Evolutionary conservation across 2,888 invertebrate species (phyloP).

Genomic region (Phragmatobia fuliginosa): DNA sequence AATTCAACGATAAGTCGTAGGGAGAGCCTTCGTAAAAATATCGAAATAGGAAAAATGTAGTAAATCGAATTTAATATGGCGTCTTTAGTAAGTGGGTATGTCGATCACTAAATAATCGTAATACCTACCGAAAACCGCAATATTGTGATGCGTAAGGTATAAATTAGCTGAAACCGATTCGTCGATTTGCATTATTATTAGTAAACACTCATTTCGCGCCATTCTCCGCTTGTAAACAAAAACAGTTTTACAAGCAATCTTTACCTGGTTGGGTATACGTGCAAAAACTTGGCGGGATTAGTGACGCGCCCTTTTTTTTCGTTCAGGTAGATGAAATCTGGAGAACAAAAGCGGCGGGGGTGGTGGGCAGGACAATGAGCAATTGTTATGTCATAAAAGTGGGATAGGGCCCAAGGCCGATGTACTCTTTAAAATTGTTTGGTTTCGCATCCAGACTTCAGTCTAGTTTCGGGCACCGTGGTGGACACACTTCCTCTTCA

Average conservation of each 20-base stretch:
- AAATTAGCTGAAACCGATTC: constrained; percentile 69
- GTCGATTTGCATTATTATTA: constrained; percentile 70
- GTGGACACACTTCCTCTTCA: constrained; percentile 72
- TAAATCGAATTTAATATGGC: not conserved
- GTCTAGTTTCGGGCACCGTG: constrained; percentile 78
- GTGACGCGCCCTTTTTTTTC: constrained; percentile 36
- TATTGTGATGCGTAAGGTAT: constrained; percentile 27
- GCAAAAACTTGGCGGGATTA: constrained; percentile 62
- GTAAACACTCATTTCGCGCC: constrained; percentile 84
- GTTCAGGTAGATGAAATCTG: constrained; percentile 40
- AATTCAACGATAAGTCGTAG: not conserved
- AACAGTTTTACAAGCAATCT: constrained; percentile 69
- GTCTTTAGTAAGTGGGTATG: constrained; percentile 3
- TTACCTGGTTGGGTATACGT: constrained; percentile 61
- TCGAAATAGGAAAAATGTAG: not conserved
- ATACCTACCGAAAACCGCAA: not conserved
- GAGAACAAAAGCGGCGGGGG: constrained; percentile 60
- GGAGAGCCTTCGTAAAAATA: too few species aligned
- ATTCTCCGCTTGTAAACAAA: constrained; percentile 78
- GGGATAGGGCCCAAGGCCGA: constrained; percentile 79
- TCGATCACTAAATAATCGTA: constrained; percentile 18
- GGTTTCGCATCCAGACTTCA: constrained; percentile 80
- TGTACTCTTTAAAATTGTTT: constrained; percentile 80
- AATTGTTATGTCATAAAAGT: constrained; percentile 70
- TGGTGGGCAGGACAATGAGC: constrained; percentile 60